These are phyloP conservation scores for Acanthurus tractus DNA, from an alignment of 2,797 vertebrate species.

Conservation along the genomic window DNA sequence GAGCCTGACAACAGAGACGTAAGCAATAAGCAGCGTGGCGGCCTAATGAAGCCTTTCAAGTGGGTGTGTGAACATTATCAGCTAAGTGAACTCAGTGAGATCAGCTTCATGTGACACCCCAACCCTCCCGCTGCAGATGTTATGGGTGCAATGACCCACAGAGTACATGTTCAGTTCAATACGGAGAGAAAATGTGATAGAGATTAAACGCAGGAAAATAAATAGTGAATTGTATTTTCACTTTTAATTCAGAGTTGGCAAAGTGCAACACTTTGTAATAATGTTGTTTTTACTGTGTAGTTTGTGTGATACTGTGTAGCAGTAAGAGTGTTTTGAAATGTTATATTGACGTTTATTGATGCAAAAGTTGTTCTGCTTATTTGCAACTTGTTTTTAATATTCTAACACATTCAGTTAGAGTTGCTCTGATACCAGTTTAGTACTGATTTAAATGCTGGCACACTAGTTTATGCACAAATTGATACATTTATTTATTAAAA, in stretches of 20 bases:
- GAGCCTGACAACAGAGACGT: constrained; percentile 45
- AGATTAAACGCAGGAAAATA: not conserved
- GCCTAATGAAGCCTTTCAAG: constrained; percentile 55
- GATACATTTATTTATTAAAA: too few relatives aligned
- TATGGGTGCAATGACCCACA: constrained; percentile 12
- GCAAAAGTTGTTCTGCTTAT: not conserved
- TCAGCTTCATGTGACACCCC: constrained; percentile 28
- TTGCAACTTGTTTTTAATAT: not conserved
- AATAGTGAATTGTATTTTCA: not conserved
- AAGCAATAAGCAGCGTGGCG: constrained; percentile 20
- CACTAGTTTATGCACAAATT: too few relatives aligned
- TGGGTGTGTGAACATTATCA: constrained; percentile 42
- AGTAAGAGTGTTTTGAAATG: not conserved
- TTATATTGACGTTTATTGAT: not conserved
- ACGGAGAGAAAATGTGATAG: not conserved
- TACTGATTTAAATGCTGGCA: too few relatives aligned
- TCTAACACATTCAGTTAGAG: not conserved
- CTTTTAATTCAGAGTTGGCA: not conserved
- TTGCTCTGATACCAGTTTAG: too few relatives aligned
- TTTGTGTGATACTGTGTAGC: not conserved
- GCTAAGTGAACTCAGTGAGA: constrained; percentile 4
- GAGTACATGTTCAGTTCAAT: not conserved
- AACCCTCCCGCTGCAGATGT: constrained; percentile 14
- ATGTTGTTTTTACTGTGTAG: not conserved
- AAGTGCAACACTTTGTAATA: not conserved